Conservation (phyloP, 2,888 invertebrate genomes). For the Sceliomorpha sp. region DNA sequence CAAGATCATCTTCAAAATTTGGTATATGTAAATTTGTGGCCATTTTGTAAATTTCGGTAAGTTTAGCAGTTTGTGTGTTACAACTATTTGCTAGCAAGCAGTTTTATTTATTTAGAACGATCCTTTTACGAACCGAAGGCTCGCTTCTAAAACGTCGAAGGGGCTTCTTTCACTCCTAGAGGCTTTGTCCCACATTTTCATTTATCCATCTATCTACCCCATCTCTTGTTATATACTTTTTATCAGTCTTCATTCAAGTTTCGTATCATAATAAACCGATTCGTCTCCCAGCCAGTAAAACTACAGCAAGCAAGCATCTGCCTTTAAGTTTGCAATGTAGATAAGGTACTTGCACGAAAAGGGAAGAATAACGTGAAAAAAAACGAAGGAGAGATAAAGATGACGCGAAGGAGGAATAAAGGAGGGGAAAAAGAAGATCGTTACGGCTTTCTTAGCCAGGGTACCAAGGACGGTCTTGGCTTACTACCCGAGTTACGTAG, state of each 20-base stretch:
- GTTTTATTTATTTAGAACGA: no score
- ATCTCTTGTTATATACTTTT: slow-evolving; percentile 14
- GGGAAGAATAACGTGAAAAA: slow-evolving; percentile 7
- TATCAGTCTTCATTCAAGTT: slow-evolving; percentile 3
- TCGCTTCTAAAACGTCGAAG: no score
- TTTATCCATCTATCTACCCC: slow-evolving; percentile 8
- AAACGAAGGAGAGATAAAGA: slow-evolving; percentile 32
- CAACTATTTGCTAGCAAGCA: no score
- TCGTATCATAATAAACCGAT: slow-evolving; percentile 18
- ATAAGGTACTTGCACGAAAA: slow-evolving; percentile 21
- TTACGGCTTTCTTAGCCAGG: slow-evolving; percentile 43
- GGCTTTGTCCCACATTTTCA: not conserved
- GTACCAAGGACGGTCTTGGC: slow-evolving; percentile 39
- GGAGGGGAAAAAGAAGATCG: slow-evolving; percentile 37
- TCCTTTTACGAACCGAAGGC: no score
- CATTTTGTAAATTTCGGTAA: no score
- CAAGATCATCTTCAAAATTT: no score
- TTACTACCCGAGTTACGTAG: not conserved
- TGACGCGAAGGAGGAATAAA: slow-evolving; percentile 42
- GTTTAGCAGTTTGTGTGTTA: no score
- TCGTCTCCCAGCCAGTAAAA: slow-evolving; percentile 20
- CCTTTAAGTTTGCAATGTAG: slow-evolving; percentile 29
- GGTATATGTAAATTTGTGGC: no score
- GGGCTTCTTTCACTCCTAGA: no score
- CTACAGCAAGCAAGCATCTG: slow-evolving; percentile 27